Base-by-base conservation (phyloP, 2,113 vertebrate genomes). In the Salvelinus namaycush region DNA sequence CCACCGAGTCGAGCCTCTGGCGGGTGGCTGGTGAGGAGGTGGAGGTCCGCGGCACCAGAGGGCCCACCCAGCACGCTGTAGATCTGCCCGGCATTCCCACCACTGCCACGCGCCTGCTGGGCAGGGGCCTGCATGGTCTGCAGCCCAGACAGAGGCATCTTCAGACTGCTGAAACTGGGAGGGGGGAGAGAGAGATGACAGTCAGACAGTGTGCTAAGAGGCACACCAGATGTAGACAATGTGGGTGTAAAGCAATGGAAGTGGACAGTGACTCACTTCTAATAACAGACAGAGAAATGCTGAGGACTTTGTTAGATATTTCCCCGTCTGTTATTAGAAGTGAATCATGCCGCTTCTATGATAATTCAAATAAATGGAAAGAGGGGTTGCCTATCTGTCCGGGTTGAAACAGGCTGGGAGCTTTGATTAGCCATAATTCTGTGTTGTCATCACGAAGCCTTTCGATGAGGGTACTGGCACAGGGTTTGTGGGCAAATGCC, bases 401-500 rank as follows among this genome's bases (percentile, higher is more conserved):
- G 92, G 88, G 39, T 89, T 72, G 22, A 94, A 94, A 81, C 57
- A 81, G 66, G n/a, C 73, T 76, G 2, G 94, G 94, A 39, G 93
- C 87, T 89, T 94, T 94, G 51, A 94, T 92, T 64, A 94, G 91
- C 93, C 93, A 94, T 27, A 94, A 74, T 76, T 94, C 93, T 0
- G 69, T 87, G 26, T 89, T 75, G 4, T 51, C 70, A 18, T 72
- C 78, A 71, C 78, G 84, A 67, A 90, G 59, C 1, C 59, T 83
- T 26, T 82, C 18, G 1, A 73, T 69, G 0, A 87, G 65, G 0
- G 84, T 83, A 78, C 81, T 82, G 67, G 79, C 68, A 82, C 89
- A 91, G n/a, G 92, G 83, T 14, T 75, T 83, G 24, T 91, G 89
- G 76, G 78, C 4, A 72, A 90, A 83, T 22, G 88, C 31, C 79